Percentiles rank a stretch among this genome's conserved stretches.
These are phyloP conservation scores for Daktulosphaira vitifoliae DNA, from an alignment of 1,140 invertebrate species.

Conservation along the genomic window DNA sequence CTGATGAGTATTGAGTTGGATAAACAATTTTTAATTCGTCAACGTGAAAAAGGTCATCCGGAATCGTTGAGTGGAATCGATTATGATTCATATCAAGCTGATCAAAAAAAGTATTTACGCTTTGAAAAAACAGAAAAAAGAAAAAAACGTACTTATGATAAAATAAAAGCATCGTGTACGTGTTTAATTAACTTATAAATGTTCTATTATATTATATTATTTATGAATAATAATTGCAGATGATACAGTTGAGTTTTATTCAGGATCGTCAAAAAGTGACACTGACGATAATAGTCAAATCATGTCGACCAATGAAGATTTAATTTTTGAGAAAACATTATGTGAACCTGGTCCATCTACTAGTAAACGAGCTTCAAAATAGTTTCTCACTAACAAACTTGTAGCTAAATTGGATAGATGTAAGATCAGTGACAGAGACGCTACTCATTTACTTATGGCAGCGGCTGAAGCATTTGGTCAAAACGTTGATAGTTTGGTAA, in stretches of 20 bases:
- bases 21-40: slow-evolving; percentile 35
- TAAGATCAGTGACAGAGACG: slow-evolving; percentile 36
- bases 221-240: not conserved
- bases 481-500: slow-evolving; percentile 30
- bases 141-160: not conserved
- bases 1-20: slow-evolving; percentile 35
- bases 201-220: not conserved
- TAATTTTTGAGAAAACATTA: not conserved
- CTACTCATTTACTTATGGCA: slow-evolving; percentile 35
- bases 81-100: not conserved
- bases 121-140: not conserved
- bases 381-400: slow-evolving; percentile 33
- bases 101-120: slow-evolving; percentile 22
- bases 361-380: slow-evolving; percentile 25
- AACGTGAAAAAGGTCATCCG: slow-evolving; percentile 34
- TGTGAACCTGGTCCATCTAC: slow-evolving; percentile 32
- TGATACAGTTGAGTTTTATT: not conserved
- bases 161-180: not conserved
- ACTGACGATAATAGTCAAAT: not conserved
- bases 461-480: slow-evolving; percentile 34
- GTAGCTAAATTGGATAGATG: slow-evolving; percentile 37
- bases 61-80: slow-evolving; percentile 22
- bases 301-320: too few relatives aligned
- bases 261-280: not conserved
- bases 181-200: not conserved